Conservation (phyloP, 2,888 invertebrate genomes). For the Meganola albula region DNA sequence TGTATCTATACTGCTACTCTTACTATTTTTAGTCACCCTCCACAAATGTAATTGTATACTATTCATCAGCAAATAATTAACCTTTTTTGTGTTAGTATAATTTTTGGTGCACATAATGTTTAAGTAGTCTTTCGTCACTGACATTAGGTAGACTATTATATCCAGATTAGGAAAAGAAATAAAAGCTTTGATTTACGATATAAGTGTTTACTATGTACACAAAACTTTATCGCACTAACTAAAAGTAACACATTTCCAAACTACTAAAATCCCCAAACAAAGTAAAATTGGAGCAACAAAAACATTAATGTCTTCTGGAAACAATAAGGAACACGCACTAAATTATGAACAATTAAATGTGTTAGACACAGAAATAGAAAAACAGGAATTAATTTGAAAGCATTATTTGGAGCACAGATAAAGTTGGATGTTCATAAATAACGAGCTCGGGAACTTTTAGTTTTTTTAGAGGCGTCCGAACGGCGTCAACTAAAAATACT, state of each 20-base stretch:
- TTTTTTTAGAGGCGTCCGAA: slow-evolving; percentile 56
- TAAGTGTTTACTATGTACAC: too few relatives aligned
- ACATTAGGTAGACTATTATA: too few relatives aligned
- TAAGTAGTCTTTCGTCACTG: too few relatives aligned
- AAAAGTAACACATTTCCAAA: slow-evolving; percentile 5
- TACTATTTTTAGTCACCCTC: too few relatives aligned
- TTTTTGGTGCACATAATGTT: too few relatives aligned
- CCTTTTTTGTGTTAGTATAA: too few relatives aligned
- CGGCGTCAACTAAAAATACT: slow-evolving; percentile 63
- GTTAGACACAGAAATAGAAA: slow-evolving; percentile 29
- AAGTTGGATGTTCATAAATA: slow-evolving; percentile 61
- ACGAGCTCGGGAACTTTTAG: slow-evolving; percentile 39
- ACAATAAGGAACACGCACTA: slow-evolving; percentile 14
- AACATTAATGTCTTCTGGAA: slow-evolving; percentile 12
- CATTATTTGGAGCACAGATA: slow-evolving; percentile 47
- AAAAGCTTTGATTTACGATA: too few relatives aligned
- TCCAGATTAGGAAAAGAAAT: too few relatives aligned
- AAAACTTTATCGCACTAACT: not conserved
- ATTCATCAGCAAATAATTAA: too few relatives aligned
- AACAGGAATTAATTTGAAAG: slow-evolving; percentile 41
- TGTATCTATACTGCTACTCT: too few relatives aligned
- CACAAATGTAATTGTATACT: too few relatives aligned
- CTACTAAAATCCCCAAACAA: slow-evolving; percentile 3
- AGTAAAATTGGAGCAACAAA: slow-evolving; percentile 12
- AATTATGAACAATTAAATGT: slow-evolving; percentile 24